Conservation (phyloP, 2,797 vertebrate genomes). For the Neoniphon sammara region DNA sequence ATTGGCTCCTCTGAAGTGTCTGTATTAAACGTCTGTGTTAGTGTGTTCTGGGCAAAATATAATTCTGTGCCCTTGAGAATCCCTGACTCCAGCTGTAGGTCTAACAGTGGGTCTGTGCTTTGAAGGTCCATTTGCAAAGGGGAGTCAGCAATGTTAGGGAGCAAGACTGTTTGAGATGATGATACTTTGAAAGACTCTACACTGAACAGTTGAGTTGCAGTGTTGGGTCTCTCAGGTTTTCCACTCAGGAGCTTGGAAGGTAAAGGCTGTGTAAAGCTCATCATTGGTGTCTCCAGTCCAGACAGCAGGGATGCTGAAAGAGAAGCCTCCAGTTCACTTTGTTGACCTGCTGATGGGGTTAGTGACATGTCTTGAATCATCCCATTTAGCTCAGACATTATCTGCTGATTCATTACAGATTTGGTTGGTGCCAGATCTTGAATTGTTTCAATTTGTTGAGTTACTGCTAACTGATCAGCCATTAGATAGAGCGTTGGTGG, state of each 20-base stretch:
- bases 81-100: neutral
- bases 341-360: constrained; percentile 26
- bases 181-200: neutral
- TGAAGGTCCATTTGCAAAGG: constrained; percentile 7
- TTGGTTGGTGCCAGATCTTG: constrained; percentile 21
- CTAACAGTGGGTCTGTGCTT: neutral
- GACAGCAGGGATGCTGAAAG: neutral
- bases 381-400: constrained; percentile 26
- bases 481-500: constrained; percentile 34
- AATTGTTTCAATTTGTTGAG: constrained; percentile 11
- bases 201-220: constrained; percentile 3
- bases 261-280: constrained; percentile 22
- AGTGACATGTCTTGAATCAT: constrained; percentile 32
- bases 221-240: constrained; percentile 5
- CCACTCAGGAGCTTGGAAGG: neutral
- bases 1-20: neutral
- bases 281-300: neutral
- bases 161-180: neutral
- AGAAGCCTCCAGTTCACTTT: constrained; percentile 33
- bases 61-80: neutral
- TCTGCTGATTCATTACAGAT: constrained; percentile 30
- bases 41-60: neutral
- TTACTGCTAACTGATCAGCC: neutral
- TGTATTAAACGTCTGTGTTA: neutral
- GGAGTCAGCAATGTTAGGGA: neutral